phyloP scores from a whole-genome alignment of 2,113 vertebrate species.

The Trematomus loennbergii region DNA sequence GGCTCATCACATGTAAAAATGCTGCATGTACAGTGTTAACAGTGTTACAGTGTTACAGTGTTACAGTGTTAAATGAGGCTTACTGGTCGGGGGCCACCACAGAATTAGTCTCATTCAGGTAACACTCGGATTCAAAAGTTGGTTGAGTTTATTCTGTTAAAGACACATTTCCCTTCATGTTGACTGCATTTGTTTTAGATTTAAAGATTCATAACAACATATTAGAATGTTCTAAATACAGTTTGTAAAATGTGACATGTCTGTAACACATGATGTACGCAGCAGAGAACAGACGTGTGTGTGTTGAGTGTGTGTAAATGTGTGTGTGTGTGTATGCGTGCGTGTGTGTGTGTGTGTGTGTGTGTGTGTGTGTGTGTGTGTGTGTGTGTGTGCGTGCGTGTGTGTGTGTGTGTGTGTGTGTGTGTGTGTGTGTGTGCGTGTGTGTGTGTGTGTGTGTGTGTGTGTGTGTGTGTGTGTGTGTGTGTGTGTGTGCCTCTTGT shows the following conservation, averaged over 20 bases:
- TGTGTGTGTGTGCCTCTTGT: slow-evolving; percentile 26
- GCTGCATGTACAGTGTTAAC: neutral
- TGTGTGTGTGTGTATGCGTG: too few relatives aligned
- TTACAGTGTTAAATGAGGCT: neutral
- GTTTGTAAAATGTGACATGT: slow-evolving; percentile 2
- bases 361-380: too few relatives aligned
- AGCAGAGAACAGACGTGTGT: neutral
- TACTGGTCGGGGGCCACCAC: too few relatives aligned
- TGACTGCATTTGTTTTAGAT: neutral
- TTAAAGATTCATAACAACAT: neutral
- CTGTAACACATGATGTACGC: neutral
- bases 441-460: neutral
- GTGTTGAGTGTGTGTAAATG: too few relatives aligned
- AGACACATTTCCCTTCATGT: neutral
- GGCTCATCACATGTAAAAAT: neutral
- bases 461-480: neutral
- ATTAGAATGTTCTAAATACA: neutral
- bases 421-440: neutral
- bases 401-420: too few relatives aligned
- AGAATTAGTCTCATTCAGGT: neutral
- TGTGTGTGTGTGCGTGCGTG: too few relatives aligned
- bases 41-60: neutral
- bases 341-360: too few relatives aligned
- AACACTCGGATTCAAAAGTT: neutral
- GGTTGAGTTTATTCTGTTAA: too few relatives aligned